A percentile compares a stretch with the other conserved stretches of the same genome.
Evolutionary conservation across 2,888 invertebrate genomes (phyloP).

Genomic region (Alitta virens): DNA sequence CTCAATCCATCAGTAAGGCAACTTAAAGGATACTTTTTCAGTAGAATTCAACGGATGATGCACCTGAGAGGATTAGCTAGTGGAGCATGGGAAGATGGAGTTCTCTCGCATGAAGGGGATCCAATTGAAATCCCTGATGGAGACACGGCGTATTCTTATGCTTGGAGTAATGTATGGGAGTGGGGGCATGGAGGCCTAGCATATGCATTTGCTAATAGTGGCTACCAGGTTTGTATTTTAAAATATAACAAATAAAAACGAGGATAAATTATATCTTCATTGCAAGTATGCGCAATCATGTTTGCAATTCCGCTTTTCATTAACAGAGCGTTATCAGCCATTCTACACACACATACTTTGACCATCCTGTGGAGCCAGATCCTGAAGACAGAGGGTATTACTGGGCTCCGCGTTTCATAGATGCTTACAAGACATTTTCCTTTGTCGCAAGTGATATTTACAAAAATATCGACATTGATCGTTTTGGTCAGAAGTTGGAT

Average conservation of each 20-base stretch:
- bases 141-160: constrained; percentile 30
- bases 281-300: too few relatives aligned
- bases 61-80: constrained; percentile 25
- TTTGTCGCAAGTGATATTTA: constrained; percentile 6
- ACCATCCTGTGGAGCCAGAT: constrained; percentile 42
- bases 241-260: too few relatives aligned
- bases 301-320: too few relatives aligned
- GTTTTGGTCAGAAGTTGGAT: constrained; percentile 27
- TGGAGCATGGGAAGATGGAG: constrained; percentile 45
- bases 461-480: constrained; percentile 7
- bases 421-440: constrained; percentile 23
- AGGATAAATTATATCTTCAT: too few relatives aligned
- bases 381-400: constrained; percentile 39
- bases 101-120: constrained; percentile 6
- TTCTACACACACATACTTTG: constrained; percentile 38
- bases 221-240: constrained; percentile 52
- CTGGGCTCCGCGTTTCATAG: constrained; percentile 39
- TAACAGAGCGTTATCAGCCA: constrained; percentile 32
- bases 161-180: constrained; percentile 54
- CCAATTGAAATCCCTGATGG: constrained; percentile 27
- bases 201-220: constrained; percentile 44
- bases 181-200: constrained; percentile 41
- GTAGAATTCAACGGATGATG: constrained; percentile 31
- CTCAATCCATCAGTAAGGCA: constrained; percentile 13
- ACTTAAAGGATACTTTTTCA: constrained; percentile 41